Evolutionary conservation across 2,113 vertebrate genomes (phyloP).

Genomic region (Forbesichthys papilliferus): DNA sequence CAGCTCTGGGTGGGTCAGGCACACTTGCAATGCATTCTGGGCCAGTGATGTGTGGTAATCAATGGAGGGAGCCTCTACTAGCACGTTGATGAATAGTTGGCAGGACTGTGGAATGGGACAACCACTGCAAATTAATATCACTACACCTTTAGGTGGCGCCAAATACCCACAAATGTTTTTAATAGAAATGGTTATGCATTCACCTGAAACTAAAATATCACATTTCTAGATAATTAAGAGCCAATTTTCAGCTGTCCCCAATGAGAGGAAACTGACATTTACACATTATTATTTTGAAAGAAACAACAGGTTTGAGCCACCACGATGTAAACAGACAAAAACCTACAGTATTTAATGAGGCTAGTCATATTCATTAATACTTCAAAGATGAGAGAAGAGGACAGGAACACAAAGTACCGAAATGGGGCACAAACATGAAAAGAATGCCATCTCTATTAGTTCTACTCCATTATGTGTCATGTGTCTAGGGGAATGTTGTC

Average conservation of each 20-base stretch:
- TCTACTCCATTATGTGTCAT: constrained; percentile 31
- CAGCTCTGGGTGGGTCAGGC: constrained; percentile 85
- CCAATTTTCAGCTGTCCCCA: background rate
- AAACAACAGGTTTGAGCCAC: background rate
- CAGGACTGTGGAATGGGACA: constrained; percentile 76
- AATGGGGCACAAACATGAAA: constrained; percentile 38
- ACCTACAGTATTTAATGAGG: constrained; percentile 14
- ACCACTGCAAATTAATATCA: background rate
- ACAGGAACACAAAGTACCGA: background rate
- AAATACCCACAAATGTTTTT: constrained; percentile 23
- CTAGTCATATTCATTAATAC: constrained; percentile 46
- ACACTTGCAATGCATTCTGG: constrained; percentile 88
- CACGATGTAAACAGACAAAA: constrained; percentile 20
- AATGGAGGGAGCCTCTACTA: constrained; percentile 85
- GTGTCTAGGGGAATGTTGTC: constrained; percentile 34
- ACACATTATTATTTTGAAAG: background rate
- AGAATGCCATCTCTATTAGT: constrained; percentile 35
- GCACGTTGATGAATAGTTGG: constrained; percentile 90
- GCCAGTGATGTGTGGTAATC: constrained; percentile 89
- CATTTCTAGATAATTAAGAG: constrained; percentile 1
- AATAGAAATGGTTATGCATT: background rate
- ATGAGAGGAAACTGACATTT: background rate
- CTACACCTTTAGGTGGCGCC: constrained; percentile 60
- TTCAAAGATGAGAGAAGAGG: constrained; percentile 24
- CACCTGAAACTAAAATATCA: background rate